Percentiles rank a stretch among this genome's conserved stretches.
These are phyloP conservation scores for Julus scanicus DNA, from an alignment of 2,888 invertebrate genomes.

Conservation along the genomic window DNA sequence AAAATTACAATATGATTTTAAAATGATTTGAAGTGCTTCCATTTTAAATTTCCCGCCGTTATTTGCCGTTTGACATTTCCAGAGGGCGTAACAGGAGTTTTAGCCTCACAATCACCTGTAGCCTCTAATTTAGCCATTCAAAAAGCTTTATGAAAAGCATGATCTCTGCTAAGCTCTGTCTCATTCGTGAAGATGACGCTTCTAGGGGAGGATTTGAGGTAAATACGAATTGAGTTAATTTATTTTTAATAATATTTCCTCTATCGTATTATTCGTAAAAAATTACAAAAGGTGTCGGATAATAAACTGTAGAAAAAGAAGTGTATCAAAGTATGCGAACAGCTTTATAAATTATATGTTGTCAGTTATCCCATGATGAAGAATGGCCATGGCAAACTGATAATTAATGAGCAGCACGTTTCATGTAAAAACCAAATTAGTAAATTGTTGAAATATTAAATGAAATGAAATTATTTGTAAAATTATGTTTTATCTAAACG, in stretches of 20 bases:
- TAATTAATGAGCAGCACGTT: not conserved
- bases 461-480: no score
- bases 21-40: no score
- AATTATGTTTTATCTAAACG: no score
- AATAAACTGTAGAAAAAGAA: no score
- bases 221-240: not conserved
- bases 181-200: not conserved
- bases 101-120: not conserved
- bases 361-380: not conserved
- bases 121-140: no score
- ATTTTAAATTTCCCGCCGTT: not conserved
- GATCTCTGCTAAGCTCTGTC: not conserved
- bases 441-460: no score
- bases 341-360: not conserved
- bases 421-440: not conserved
- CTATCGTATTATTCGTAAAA: no score
- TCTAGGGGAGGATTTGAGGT: not conserved
- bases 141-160: not conserved
- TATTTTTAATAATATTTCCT: not conserved
- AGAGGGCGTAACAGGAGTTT: no score
- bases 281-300: no score
- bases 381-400: not conserved
- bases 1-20: no score
- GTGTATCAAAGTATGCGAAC: no score
- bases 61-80: not conserved